Percentiles rank a stretch among this genome's conserved stretches.
Conservation (phyloP, 2,888 invertebrate genomes). For the Herminia tarsipennalis region DNA sequence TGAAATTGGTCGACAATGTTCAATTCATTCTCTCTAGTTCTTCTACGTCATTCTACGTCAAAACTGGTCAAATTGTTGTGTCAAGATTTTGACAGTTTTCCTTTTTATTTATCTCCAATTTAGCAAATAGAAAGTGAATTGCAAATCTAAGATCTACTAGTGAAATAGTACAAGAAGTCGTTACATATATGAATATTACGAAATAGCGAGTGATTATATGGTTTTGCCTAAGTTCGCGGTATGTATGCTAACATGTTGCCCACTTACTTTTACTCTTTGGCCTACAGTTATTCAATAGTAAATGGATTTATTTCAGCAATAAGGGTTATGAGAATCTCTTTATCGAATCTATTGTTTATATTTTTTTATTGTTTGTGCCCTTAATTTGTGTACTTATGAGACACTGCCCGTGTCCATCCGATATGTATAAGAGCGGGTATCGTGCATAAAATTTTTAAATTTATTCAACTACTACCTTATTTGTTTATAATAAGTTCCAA, state of each 20-base stretch:
- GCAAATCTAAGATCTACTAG: slow-evolving; percentile 24
- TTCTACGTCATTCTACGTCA: background rate
- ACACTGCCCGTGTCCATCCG: background rate
- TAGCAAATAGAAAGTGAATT: slow-evolving; percentile 59
- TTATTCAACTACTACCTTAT: slow-evolving; percentile 10
- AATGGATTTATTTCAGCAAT: slow-evolving; percentile 25
- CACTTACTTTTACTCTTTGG: slow-evolving; percentile 66
- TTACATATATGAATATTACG: slow-evolving; percentile 14
- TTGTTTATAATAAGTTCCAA: slow-evolving; percentile 11
- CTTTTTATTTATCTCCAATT: slow-evolving; percentile 54
- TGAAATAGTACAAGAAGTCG: slow-evolving; percentile 11
- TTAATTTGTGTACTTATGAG: slow-evolving; percentile 9
- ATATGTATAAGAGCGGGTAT: background rate
- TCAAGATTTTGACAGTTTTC: slow-evolving; percentile 60
- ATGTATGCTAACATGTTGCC: slow-evolving; percentile 58
- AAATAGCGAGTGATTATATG: slow-evolving; percentile 28
- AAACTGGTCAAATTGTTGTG: slow-evolving; percentile 45
- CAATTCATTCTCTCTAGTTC: background rate
- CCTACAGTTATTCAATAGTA: slow-evolving; percentile 43
- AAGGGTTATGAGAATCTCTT: slow-evolving; percentile 11
- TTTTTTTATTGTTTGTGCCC: slow-evolving; percentile 5
- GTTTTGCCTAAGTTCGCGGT: slow-evolving; percentile 53
- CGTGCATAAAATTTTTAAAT: slow-evolving; percentile 10
- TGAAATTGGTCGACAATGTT: no score
- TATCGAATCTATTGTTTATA: slow-evolving; percentile 23